phyloP scores from a whole-genome alignment of 1,140 invertebrate species.

The Zophobas atratus region DNA sequence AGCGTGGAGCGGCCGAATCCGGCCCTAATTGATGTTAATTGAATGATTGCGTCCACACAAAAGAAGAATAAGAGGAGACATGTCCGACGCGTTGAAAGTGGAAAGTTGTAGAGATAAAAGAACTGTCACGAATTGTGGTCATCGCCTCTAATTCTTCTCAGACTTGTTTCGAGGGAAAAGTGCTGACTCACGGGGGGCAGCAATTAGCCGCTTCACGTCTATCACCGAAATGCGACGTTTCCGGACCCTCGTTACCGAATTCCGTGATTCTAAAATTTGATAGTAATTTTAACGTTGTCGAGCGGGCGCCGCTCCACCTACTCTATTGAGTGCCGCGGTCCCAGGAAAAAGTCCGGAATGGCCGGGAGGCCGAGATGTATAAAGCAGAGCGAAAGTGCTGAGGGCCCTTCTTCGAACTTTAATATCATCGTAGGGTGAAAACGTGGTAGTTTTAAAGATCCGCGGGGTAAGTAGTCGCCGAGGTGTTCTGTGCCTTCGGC shows the following conservation, averaged over 20 bases:
- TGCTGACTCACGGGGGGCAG: constrained; percentile 26
- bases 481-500: constrained; percentile 38
- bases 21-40: constrained; percentile 32
- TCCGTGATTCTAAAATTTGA: too few species aligned
- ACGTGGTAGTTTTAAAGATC: constrained; percentile 42
- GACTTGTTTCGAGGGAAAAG: constrained; percentile 15
- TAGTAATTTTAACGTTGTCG: background rate
- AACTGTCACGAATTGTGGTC: constrained; percentile 33
- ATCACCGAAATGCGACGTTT: too few species aligned
- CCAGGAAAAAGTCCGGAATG: constrained; percentile 3
- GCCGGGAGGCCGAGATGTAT: constrained; percentile 21
- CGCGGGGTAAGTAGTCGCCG: constrained; percentile 33
- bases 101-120: constrained; percentile 45
- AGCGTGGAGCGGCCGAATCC: background rate
- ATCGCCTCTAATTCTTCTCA: constrained; percentile 23
- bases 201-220: background rate
- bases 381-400: constrained; percentile 23
- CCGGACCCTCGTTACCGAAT: too few species aligned
- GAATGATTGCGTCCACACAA: constrained; percentile 20
- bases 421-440: constrained; percentile 36
- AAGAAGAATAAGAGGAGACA: constrained; percentile 7
- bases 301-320: background rate
- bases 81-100: constrained; percentile 18
- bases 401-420: constrained; percentile 22
- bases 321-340: constrained; percentile 10